Conservation (phyloP, 2,888 invertebrate genomes). For the Notodonta dromedarius region DNA sequence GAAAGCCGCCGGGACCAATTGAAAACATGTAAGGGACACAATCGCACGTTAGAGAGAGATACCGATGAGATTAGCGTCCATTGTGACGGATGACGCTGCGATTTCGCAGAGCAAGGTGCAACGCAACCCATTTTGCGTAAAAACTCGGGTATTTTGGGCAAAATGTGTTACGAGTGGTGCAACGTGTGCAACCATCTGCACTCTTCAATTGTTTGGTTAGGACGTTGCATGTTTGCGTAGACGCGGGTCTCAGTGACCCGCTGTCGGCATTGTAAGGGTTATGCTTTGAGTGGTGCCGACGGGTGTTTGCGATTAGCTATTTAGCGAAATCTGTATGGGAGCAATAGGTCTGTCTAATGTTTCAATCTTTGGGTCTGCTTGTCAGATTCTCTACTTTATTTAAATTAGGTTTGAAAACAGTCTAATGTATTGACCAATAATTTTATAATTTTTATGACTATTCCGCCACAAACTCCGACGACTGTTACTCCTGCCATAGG, state of each 20-base stretch:
- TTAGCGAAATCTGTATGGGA: background rate
- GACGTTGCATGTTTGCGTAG: conserved; percentile 60
- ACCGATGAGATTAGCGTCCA: conserved; percentile 63
- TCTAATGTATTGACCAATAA: no score
- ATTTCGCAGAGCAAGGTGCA: conserved; percentile 75
- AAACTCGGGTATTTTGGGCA: conserved; percentile 58
- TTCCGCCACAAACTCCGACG: no score
- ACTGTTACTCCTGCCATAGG: no score
- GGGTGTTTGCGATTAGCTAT: conserved; percentile 34
- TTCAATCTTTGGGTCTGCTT: background rate
- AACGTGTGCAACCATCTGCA: conserved; percentile 76
- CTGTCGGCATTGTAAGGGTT: conserved; percentile 62
- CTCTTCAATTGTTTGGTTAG: conserved; percentile 72
- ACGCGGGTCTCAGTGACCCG: conserved; percentile 55
- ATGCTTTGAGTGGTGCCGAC: conserved; percentile 61
- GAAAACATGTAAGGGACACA: conserved; percentile 53
- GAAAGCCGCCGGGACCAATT: conserved; percentile 63
- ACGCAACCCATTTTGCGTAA: conserved; percentile 77
- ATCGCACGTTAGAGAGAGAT: conserved; percentile 50
- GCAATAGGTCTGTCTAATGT: background rate
- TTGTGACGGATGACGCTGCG: conserved; percentile 68
- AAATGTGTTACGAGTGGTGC: conserved; percentile 68
- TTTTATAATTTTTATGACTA: no score
- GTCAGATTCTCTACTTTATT: background rate
- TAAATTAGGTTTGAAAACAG: no score